Evolutionary conservation across 2,797 vertebrate genomes (phyloP), one percentile per base, ranked within the genome.

Genomic region (Ammospiza maritima): DNA sequence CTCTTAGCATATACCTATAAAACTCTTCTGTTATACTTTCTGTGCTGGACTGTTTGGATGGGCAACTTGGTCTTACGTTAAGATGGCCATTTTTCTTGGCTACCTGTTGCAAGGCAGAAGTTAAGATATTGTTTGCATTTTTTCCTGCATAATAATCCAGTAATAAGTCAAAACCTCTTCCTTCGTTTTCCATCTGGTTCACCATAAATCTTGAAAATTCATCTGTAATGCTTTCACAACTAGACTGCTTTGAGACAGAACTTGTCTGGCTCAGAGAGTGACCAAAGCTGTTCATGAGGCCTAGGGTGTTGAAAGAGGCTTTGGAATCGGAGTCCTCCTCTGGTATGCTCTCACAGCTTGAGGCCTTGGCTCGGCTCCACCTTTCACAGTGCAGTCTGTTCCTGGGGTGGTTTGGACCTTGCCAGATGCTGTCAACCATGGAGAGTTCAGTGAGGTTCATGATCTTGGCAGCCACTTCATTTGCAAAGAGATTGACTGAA

Each of bases 201-300:
- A 99, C 99, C 99, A 99, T 99, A 97, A 99, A 99, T 78, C 98
- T 98, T 69, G 99, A 99, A 96, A 99, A 99, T 96, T 99, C 99
- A 69, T 99, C 99, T 1, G 99, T 99, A 97, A 99, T 99, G 96
- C 99, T 99, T 97, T 99, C 99, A 54, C 99, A 99, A 93, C 99
- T 99, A 11, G 99, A 99, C 95, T 99, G 99, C 95, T 99, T 99
- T 56, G 99, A 99, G 92, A 99, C 98, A 1, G 99, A 99, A 97
- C 99, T 99, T n/a, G 99, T 98, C 53, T 98, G 98, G 95, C 99
- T 99, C 64, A 98, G 94, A 15, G 99, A 98, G 76, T 99, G 99
- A 74, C 99, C 99, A 45, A 99, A 96, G 27, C 98, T 97, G 64
- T 96, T 98, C 86, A 98, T 97, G 2, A 98, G 98, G 23, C 98